Percentiles rank a stretch among this genome's conserved stretches.
Evolutionary conservation across 2,113 vertebrate genomes (phyloP).

Genomic region (Electrona antarctica): DNA sequence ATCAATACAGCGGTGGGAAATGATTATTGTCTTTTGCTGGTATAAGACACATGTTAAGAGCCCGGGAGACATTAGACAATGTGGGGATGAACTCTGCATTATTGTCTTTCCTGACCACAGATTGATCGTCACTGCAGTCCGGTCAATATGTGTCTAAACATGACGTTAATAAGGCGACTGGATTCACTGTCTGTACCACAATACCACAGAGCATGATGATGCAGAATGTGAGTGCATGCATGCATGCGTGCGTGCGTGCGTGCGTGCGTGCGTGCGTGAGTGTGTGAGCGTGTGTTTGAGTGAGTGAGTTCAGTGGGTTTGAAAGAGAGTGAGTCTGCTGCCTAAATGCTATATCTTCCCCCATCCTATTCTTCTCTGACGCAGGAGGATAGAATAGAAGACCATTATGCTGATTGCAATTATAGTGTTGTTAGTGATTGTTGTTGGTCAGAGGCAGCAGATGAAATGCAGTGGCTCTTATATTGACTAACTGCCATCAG

Average conservation of each 20-base stretch:
- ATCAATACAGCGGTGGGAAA: slow-evolving; percentile 4
- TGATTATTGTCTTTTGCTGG: slow-evolving; percentile 28
- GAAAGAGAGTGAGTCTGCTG: background rate
- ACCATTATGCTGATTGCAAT: slow-evolving; percentile 49
- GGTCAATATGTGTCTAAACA: slow-evolving; percentile 67
- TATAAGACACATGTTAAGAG: slow-evolving; percentile 18
- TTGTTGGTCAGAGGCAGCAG: slow-evolving; percentile 54
- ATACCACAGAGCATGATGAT: slow-evolving; percentile 26
- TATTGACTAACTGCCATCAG: slow-evolving; percentile 64
- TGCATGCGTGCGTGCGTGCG: background rate
- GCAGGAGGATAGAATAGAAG: slow-evolving; percentile 21
- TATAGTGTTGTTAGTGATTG: slow-evolving; percentile 55
- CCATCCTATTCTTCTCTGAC: slow-evolving; percentile 6
- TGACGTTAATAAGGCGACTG: slow-evolving; percentile 66
- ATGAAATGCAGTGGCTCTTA: slow-evolving; percentile 55
- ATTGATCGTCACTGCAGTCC: slow-evolving; percentile 65
- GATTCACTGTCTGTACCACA: slow-evolving; percentile 31
- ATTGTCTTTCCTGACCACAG: slow-evolving; percentile 62
- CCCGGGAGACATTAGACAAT: slow-evolving; percentile 38
- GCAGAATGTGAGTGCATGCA: slow-evolving; percentile 7
- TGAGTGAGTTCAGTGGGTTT: slow-evolving; percentile 1
- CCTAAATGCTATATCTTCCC: background rate
- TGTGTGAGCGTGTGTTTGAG: too few species aligned
- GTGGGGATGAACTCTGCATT: slow-evolving; percentile 46
- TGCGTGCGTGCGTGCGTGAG: background rate